Evolutionary conservation across 2,797 vertebrate species (phyloP).

Genomic region (Sebastes iracundus): DNA sequence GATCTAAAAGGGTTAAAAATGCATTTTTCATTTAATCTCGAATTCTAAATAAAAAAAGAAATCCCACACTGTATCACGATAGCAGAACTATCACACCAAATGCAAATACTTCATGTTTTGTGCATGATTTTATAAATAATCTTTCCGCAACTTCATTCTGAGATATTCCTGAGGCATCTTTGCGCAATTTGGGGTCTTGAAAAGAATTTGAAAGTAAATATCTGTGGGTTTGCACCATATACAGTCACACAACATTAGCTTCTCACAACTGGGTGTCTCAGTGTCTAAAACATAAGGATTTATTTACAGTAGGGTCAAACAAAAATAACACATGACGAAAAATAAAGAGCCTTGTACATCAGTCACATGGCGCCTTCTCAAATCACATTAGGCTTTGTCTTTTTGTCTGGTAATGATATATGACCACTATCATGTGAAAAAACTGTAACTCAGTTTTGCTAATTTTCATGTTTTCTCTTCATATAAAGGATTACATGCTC

Average conservation of each 20-base stretch:
- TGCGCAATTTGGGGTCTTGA: background rate
- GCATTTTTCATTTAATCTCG: background rate
- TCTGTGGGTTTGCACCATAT: background rate
- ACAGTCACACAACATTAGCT: background rate
- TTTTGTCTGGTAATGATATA: background rate
- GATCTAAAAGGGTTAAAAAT: no score
- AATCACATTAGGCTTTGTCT: background rate
- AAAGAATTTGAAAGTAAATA: background rate
- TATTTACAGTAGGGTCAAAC: background rate
- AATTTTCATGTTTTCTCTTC: background rate
- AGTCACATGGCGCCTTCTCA: background rate
- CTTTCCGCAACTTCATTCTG: background rate
- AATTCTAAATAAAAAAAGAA: background rate
- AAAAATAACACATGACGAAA: background rate
- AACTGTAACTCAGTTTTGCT: background rate
- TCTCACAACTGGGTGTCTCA: background rate
- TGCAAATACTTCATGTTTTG: background rate
- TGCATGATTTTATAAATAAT: background rate
- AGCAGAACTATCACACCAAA: background rate
- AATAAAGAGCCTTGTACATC: background rate
- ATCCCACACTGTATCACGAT: background rate
- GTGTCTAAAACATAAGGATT: background rate
- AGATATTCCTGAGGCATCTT: background rate
- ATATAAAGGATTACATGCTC: background rate
- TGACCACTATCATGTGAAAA: conserved; percentile 8